Conservation (phyloP, 2,888 invertebrate genomes). For the Cephus spinipes region DNA sequence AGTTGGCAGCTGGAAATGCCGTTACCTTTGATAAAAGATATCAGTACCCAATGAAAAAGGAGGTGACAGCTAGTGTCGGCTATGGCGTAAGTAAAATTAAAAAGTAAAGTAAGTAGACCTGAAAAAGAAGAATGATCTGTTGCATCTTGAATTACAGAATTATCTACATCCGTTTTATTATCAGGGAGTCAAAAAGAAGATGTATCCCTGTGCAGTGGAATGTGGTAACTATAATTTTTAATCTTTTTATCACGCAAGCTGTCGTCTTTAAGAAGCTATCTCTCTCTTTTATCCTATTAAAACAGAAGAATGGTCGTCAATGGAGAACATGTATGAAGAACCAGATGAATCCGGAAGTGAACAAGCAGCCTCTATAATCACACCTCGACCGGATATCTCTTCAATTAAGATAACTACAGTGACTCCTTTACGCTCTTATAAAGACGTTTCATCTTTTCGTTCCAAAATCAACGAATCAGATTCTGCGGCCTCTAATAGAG, state of each 20-base stretch:
- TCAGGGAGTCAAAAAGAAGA: constrained; percentile 12
- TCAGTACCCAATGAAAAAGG: constrained; percentile 15
- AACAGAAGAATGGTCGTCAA: constrained; percentile 2
- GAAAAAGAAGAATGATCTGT: background rate
- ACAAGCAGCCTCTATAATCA: background rate
- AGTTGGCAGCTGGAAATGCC: background rate
- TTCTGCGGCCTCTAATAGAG: background rate
- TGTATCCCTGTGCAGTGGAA: constrained; percentile 21
- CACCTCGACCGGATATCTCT: constrained; percentile 15
- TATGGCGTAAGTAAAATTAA: constrained; percentile 16
- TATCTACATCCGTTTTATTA: constrained; percentile 20
- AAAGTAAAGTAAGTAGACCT: background rate
- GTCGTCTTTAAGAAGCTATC: background rate
- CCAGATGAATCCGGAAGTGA: background rate
- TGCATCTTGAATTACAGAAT: constrained; percentile 10
- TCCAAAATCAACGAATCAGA: constrained; percentile 9
- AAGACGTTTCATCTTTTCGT: constrained; percentile 10
- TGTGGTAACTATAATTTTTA: constrained; percentile 11
- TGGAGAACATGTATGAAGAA: background rate
- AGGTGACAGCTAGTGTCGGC: constrained; percentile 19
- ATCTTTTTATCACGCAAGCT: background rate
- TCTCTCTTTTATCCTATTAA: background rate
- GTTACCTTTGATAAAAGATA: constrained; percentile 7
- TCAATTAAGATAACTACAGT: constrained; percentile 17
- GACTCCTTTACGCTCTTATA: constrained; percentile 9